phyloP scores from a whole-genome alignment of 2,113 vertebrate genomes.

The Entelurus aequoreus region DNA sequence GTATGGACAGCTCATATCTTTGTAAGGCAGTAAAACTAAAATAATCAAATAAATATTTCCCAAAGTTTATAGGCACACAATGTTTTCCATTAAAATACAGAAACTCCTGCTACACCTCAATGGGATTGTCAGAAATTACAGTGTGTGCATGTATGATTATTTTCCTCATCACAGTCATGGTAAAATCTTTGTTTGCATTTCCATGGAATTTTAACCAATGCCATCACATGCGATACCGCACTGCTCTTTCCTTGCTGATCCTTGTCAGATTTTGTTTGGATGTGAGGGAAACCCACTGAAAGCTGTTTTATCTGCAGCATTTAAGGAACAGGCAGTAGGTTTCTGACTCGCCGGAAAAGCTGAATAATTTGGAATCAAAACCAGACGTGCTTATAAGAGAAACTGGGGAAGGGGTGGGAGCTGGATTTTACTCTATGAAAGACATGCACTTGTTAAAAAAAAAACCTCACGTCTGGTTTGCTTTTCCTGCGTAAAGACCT shows the following conservation, averaged over 20 bases:
- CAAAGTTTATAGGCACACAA: too few species aligned
- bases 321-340: conserved; percentile 12
- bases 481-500: conserved; percentile 46
- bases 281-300: conserved; percentile 41
- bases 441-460: conserved; percentile 13
- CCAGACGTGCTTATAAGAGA: conserved; percentile 43
- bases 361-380: conserved; percentile 42
- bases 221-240: conserved; percentile 29
- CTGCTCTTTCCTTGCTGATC: conserved; percentile 1
- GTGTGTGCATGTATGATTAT: not conserved
- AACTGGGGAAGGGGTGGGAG: conserved; percentile 14
- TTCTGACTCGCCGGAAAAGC: conserved; percentile 42
- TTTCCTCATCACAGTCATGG: not conserved
- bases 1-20: too few species aligned
- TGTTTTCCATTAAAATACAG: too few species aligned
- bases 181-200: not conserved
- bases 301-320: conserved; percentile 34
- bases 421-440: conserved; percentile 20
- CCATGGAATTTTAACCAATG: conserved; percentile 2
- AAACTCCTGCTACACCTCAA: too few species aligned
- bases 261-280: conserved; percentile 19
- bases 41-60: too few species aligned
- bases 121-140: not conserved
- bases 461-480: conserved; percentile 40
- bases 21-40: too few species aligned